These are phyloP conservation scores for Melanerpes aurifrons DNA, from an alignment of 2,113 vertebrate genomes.

Conservation along the genomic window DNA sequence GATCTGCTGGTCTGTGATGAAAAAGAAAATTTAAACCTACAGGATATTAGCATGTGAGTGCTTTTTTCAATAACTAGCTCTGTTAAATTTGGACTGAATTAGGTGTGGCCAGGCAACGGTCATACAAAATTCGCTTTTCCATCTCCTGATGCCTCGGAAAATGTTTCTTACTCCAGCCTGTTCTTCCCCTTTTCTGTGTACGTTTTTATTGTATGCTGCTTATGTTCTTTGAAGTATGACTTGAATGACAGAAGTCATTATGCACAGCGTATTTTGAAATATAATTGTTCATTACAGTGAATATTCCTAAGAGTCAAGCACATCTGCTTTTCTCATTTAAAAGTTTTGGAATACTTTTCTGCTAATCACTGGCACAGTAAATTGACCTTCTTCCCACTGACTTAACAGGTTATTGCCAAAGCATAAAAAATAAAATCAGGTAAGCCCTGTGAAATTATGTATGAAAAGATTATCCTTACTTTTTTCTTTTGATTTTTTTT, in stretches of 20 bases:
- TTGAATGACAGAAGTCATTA: neutral
- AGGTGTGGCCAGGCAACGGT: accelerated
- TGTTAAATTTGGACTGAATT: neutral
- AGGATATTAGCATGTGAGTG: neutral
- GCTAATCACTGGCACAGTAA: neutral
- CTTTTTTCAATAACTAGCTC: neutral
- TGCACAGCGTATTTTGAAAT: neutral
- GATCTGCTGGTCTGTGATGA: neutral
- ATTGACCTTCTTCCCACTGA: neutral
- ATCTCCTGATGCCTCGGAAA: neutral
- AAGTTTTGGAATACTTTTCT: neutral
- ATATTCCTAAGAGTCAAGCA: neutral
- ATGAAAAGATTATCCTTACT: neutral
- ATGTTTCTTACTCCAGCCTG: neutral
- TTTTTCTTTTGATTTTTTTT: neutral
- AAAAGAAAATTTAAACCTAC: neutral
- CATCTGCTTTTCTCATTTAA: neutral
- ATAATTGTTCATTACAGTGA: neutral
- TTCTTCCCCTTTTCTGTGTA: neutral
- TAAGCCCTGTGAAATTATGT: neutral
- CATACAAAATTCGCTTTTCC: neutral
- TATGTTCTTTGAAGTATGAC: neutral
- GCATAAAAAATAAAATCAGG: neutral
- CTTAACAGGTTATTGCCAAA: neutral
- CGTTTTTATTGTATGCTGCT: neutral